These are phyloP conservation scores for Merops nubicus DNA, from an alignment of 2,113 vertebrate species.

Conservation along the genomic window DNA sequence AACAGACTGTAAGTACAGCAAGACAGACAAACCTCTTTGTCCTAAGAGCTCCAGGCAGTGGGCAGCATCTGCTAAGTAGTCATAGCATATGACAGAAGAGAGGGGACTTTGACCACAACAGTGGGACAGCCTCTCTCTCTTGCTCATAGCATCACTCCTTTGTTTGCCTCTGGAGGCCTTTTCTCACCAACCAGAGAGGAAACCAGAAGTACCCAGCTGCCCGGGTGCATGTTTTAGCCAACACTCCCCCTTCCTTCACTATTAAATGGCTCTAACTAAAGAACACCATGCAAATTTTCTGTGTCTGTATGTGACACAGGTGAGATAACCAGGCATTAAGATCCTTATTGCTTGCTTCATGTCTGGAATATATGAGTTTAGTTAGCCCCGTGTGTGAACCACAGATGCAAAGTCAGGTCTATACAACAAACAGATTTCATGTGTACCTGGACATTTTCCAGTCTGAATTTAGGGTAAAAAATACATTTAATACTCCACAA, in stretches of 20 bases:
- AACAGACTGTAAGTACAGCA: fast-evolving
- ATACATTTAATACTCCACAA: not conserved
- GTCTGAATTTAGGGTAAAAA: not conserved
- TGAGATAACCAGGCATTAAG: fast-evolving
- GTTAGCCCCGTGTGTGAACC: not conserved
- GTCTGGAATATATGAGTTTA: not conserved
- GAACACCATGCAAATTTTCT: not conserved
- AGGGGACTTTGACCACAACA: not conserved
- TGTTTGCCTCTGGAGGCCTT: not conserved
- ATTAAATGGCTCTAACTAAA: not conserved
- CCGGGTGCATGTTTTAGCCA: not conserved
- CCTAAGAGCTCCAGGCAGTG: not conserved
- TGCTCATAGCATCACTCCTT: not conserved
- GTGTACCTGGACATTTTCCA: not conserved
- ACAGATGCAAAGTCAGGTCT: not conserved
- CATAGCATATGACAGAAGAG: not conserved
- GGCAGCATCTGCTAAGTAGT: not conserved
- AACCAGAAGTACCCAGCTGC: not conserved
- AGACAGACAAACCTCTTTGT: not conserved
- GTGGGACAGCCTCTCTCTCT: not conserved
- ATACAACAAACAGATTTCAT: not conserved
- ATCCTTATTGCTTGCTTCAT: not conserved
- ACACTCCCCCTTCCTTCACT: not conserved
- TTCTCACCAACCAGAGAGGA: not conserved
- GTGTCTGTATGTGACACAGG: not conserved